Evolutionary conservation across 53 echinoderm and acorn worm species (phyloP).

Genomic region (Holothuria leucospilota): DNA sequence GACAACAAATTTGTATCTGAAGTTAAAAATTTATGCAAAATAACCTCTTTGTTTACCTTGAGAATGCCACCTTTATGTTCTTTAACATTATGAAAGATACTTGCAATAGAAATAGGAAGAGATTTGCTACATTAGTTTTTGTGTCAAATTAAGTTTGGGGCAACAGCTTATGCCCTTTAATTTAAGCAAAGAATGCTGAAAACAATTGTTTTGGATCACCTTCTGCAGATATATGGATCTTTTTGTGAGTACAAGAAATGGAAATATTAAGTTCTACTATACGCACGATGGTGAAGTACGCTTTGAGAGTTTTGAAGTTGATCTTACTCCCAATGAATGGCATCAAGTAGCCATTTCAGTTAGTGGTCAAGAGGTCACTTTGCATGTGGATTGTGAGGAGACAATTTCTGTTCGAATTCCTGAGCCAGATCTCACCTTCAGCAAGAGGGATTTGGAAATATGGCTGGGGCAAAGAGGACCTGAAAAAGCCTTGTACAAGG

Average conservation of each 20-base stretch:
- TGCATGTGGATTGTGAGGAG: slow-evolving; percentile 82
- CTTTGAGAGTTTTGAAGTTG: slow-evolving; percentile 63
- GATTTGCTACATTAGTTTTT: too few species aligned
- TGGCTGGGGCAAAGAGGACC: slow-evolving; percentile 90
- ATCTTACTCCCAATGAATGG: slow-evolving; percentile 69
- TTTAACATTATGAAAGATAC: too few species aligned
- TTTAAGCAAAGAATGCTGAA: too few species aligned
- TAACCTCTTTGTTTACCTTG: too few species aligned
- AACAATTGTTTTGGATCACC: too few species aligned
- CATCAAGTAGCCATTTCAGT: slow-evolving; percentile 78
- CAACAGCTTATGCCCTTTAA: too few species aligned
- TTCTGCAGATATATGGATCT: slow-evolving; percentile 85
- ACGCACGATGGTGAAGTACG: slow-evolving; percentile 71
- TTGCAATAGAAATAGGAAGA: too few species aligned
- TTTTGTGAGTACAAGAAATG: slow-evolving; percentile 79
- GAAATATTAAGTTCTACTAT: slow-evolving; percentile 90
- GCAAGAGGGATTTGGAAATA: slow-evolving; percentile 64
- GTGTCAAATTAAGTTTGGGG: too few species aligned
- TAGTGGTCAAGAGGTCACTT: slow-evolving; percentile 85
- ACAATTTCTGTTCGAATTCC: slow-evolving; percentile 72
- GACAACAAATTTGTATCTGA: too few species aligned
- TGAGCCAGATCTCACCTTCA: slow-evolving; percentile 77
- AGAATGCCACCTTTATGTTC: too few species aligned
- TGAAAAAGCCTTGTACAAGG: slow-evolving; percentile 84
- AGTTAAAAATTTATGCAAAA: too few species aligned